Percentiles rank a stretch among this genome's conserved stretches.
phyloP scores from a whole-genome alignment of 1,140 invertebrate species.

The Mamestra configurata region DNA sequence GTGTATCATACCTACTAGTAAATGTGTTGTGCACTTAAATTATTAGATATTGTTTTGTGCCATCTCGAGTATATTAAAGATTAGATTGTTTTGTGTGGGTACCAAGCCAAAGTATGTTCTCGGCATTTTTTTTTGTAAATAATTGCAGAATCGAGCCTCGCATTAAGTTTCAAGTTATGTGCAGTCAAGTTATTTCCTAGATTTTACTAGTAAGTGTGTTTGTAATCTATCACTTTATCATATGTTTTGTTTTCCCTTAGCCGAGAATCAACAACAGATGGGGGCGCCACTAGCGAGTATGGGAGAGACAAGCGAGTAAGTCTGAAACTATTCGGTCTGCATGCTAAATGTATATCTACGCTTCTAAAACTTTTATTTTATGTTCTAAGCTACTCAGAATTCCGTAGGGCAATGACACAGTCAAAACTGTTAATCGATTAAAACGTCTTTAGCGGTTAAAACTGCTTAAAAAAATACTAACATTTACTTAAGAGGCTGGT shows the following conservation, averaged over 20 bases:
- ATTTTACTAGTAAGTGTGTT: background rate
- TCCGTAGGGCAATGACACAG: background rate
- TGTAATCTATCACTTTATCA: background rate
- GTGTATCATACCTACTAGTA: no score
- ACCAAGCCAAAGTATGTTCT: background rate
- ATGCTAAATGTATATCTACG: conserved; percentile 8
- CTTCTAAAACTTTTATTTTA: conserved; percentile 10
- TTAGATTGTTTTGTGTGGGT: no score
- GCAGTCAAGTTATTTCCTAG: background rate
- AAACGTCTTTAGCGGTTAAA: no score
- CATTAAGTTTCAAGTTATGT: background rate
- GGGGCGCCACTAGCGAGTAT: conserved; percentile 89
- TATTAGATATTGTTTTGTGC: no score
- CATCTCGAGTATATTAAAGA: no score
- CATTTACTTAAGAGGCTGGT: no score
- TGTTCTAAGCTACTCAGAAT: conserved; percentile 20
- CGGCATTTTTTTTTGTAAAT: background rate
- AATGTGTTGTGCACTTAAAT: no score
- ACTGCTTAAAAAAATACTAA: no score
- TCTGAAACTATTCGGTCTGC: conserved; percentile 54
- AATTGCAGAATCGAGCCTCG: background rate
- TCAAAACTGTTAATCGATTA: no score
- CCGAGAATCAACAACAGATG: conserved; percentile 84
- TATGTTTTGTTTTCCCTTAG: conserved; percentile 57
- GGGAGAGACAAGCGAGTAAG: conserved; percentile 90